A percentile compares a stretch with the other conserved stretches of the same genome.
Evolutionary conservation across 2,888 invertebrate species (phyloP).

Genomic region (Leptopilina syphax): DNA sequence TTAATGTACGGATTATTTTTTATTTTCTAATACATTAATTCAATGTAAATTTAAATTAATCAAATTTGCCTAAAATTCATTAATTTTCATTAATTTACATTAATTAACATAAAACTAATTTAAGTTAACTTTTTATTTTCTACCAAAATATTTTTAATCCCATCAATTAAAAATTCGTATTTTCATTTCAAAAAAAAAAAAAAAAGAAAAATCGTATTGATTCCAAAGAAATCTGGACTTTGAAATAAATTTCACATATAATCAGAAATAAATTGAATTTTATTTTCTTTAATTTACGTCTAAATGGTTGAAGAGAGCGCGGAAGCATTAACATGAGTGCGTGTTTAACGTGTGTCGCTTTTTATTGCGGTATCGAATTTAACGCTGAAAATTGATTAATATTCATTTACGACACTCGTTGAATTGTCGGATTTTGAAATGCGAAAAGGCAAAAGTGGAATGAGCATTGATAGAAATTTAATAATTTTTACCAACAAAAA

Average conservation of each 20-base stretch:
- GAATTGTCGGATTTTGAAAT: conserved; percentile 30
- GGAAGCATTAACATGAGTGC: conserved; percentile 59
- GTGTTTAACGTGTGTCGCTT: conserved; percentile 56
- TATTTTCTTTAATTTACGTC: conserved; percentile 14
- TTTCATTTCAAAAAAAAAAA: background rate
- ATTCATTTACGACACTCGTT: conserved; percentile 62
- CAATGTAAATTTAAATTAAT: too few relatives aligned
- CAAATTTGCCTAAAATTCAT: too few relatives aligned
- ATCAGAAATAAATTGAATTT: conserved; percentile 3
- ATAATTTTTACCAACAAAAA: conserved; percentile 41
- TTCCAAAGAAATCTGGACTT: background rate
- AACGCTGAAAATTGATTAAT: conserved; percentile 68
- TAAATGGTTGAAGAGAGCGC: conserved; percentile 56
- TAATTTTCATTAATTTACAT: too few relatives aligned
- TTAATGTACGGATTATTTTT: too few relatives aligned
- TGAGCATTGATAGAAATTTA: conserved; percentile 20
- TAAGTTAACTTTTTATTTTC: conserved; percentile 18
- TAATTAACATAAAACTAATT: too few relatives aligned
- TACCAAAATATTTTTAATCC: background rate
- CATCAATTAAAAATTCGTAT: too few relatives aligned
- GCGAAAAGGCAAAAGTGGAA: conserved; percentile 33
- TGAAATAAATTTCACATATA: background rate
- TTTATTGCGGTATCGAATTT: conserved; percentile 63
- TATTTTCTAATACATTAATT: too few relatives aligned
- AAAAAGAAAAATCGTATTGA: background rate